A percentile compares a stretch with the other conserved stretches of the same genome.
phyloP scores from a whole-genome alignment of 2,797 vertebrate species.

The Poeciliopsis infans region DNA sequence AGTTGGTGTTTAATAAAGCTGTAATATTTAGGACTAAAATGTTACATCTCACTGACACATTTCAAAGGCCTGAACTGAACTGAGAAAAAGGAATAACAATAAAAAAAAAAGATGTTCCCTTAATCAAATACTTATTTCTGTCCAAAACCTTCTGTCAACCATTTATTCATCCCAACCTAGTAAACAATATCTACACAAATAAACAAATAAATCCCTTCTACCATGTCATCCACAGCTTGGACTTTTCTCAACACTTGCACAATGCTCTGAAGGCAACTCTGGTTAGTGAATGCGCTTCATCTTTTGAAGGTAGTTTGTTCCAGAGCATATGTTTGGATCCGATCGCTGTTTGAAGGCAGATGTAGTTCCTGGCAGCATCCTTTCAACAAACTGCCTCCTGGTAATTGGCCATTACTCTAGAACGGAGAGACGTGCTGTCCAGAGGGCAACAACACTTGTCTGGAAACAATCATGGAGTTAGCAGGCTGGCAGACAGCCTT shows the following conservation, averaged over 20 bases:
- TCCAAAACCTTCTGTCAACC: slow-evolving; percentile 41
- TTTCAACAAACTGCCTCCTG: slow-evolving; percentile 79
- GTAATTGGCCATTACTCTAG: slow-evolving; percentile 81
- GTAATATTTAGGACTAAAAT: slow-evolving; percentile 44
- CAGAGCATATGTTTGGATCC: slow-evolving; percentile 73
- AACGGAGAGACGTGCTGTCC: slow-evolving; percentile 76
- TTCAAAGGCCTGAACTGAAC: slow-evolving; percentile 37
- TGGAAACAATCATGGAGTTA: slow-evolving; percentile 82
- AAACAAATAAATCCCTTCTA: slow-evolving; percentile 35
- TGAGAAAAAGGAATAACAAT: slow-evolving; percentile 31
- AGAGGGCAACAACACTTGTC: slow-evolving; percentile 79
- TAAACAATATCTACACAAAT: slow-evolving; percentile 48
- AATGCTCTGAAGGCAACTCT: slow-evolving; percentile 50
- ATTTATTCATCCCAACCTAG: slow-evolving; percentile 32
- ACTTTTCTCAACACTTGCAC: slow-evolving; percentile 49
- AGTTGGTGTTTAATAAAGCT: slow-evolving; percentile 21
- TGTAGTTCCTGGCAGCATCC: slow-evolving; percentile 77
- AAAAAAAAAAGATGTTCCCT: neutral
- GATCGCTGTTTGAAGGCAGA: slow-evolving; percentile 75
- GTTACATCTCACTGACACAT: slow-evolving; percentile 27
- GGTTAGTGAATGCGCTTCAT: slow-evolving; percentile 55
- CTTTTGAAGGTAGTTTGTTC: slow-evolving; percentile 67
- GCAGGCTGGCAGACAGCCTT: slow-evolving; percentile 74
- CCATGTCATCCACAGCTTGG: slow-evolving; percentile 46
- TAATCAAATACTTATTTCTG: slow-evolving; percentile 34